Conservation (phyloP, 2,888 invertebrate genomes). For the Acleris emargana region DNA sequence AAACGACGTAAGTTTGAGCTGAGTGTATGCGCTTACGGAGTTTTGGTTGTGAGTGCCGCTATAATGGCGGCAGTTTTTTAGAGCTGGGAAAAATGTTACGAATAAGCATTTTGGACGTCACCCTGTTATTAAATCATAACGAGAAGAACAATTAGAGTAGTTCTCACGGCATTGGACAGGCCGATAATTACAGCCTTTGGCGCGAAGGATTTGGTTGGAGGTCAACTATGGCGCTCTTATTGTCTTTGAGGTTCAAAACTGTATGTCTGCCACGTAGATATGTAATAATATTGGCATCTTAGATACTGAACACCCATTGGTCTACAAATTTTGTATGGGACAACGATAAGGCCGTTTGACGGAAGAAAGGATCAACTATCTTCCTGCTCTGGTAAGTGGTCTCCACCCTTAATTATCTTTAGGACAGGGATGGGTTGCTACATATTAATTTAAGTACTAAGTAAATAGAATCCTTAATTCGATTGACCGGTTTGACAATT, state of each 20-base stretch:
- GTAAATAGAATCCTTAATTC: too few species aligned
- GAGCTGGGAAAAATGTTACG: slow-evolving; percentile 50
- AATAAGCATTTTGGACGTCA: slow-evolving; percentile 63
- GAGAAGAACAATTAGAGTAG: slow-evolving; percentile 46
- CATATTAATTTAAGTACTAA: too few species aligned
- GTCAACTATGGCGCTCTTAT: slow-evolving; percentile 39
- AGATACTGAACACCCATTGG: too few species aligned
- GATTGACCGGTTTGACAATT: too few species aligned
- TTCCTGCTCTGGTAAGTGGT: too few species aligned
- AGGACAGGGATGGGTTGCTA: too few species aligned
- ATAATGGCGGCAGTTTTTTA: slow-evolving; percentile 58
- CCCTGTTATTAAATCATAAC: slow-evolving; percentile 73
- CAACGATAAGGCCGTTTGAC: too few species aligned
- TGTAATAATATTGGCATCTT: too few species aligned
- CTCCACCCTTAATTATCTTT: too few species aligned
- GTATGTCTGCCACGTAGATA: not conserved
- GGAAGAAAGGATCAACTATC: too few species aligned
- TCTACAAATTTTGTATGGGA: too few species aligned
- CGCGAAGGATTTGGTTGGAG: slow-evolving; percentile 37
- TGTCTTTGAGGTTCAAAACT: slow-evolving; percentile 22
- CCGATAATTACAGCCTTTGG: slow-evolving; percentile 34
- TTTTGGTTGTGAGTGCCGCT: not conserved
- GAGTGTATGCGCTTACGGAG: not conserved
- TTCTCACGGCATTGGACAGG: slow-evolving; percentile 42
- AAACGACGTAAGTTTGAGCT: not conserved